Evolutionary conservation across 2,888 invertebrate genomes (phyloP).

Genomic region (Osmoderma eremita): DNA sequence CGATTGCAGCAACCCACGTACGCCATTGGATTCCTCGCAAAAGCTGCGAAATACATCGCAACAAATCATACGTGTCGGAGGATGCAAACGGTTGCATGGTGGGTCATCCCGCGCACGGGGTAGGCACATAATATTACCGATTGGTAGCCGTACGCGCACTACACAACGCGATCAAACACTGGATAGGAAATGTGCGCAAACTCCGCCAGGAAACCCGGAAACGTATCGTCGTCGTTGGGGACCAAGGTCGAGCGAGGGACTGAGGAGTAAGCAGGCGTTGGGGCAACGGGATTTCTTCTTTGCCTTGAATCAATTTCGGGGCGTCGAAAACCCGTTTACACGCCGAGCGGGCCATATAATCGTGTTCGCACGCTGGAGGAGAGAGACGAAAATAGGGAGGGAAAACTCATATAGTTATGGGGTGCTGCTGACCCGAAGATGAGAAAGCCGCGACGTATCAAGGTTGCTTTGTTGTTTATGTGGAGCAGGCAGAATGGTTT

Average conservation of each 20-base stretch:
- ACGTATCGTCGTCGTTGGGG: slow-evolving; percentile 48
- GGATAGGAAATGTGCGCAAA: slow-evolving; percentile 54
- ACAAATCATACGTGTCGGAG: slow-evolving; percentile 3
- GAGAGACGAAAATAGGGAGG: background rate
- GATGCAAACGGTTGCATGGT: slow-evolving; percentile 15
- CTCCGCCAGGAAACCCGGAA: slow-evolving; percentile 55
- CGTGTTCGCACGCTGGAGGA: slow-evolving; percentile 13
- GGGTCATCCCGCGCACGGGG: slow-evolving; percentile 22
- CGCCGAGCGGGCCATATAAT: background rate
- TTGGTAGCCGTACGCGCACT: slow-evolving; percentile 57
- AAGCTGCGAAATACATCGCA: slow-evolving; percentile 10
- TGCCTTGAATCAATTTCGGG: slow-evolving; percentile 41
- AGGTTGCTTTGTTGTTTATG: no score
- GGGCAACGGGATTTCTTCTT: slow-evolving; percentile 38
- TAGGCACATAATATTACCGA: slow-evolving; percentile 53
- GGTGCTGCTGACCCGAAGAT: no score
- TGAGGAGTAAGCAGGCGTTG: slow-evolving; percentile 3
- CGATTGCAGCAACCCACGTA: slow-evolving; percentile 1
- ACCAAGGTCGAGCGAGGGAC: slow-evolving; percentile 56
- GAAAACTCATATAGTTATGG: no score
- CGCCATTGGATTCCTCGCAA: background rate
- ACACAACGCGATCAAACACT: slow-evolving; percentile 55
- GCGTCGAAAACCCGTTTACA: slow-evolving; percentile 32
- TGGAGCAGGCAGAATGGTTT: no score
- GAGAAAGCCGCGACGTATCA: no score